A percentile compares a stretch with the other conserved stretches of the same genome.
phyloP scores from a whole-genome alignment of 2,888 invertebrate species.

The Spodoptera picta region DNA sequence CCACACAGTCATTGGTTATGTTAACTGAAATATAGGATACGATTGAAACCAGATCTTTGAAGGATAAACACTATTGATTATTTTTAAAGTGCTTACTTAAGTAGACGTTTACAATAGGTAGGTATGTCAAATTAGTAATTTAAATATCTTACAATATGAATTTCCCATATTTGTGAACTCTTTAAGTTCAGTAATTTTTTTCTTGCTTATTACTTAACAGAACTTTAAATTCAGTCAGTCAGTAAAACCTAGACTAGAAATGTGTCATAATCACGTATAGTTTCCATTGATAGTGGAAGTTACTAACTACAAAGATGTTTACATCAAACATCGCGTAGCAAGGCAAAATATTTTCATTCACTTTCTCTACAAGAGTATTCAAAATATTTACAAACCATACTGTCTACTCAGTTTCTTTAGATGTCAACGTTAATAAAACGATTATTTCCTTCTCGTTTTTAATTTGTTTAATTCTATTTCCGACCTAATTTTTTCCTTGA shows the following conservation, averaged over 20 bases:
- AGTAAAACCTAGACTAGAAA: too few relatives aligned
- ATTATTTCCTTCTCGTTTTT: conserved; percentile 7
- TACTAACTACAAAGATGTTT: conserved; percentile 28
- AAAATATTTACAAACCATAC: conserved; percentile 30
- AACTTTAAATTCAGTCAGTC: too few relatives aligned
- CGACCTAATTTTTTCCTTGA: too few relatives aligned
- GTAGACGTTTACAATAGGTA: background rate
- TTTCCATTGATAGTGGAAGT: too few relatives aligned
- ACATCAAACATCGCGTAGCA: conserved; percentile 18
- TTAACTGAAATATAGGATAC: background rate
- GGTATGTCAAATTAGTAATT: too few relatives aligned
- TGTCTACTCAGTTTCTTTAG: background rate
- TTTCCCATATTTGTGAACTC: too few relatives aligned
- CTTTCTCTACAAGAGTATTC: background rate
- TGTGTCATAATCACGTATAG: too few relatives aligned
- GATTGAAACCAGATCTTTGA: background rate
- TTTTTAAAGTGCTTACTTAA: background rate
- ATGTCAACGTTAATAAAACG: background rate
- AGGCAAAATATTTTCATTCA: conserved; percentile 25
- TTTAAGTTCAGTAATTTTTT: too few relatives aligned
- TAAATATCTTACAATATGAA: too few relatives aligned
- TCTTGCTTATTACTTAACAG: too few relatives aligned
- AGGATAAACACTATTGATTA: too few relatives aligned
- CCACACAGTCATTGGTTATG: conserved; percentile 21
- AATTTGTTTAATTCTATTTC: too few relatives aligned